Conservation (phyloP, 1,140 invertebrate genomes). For the Manduca sexta region DNA sequence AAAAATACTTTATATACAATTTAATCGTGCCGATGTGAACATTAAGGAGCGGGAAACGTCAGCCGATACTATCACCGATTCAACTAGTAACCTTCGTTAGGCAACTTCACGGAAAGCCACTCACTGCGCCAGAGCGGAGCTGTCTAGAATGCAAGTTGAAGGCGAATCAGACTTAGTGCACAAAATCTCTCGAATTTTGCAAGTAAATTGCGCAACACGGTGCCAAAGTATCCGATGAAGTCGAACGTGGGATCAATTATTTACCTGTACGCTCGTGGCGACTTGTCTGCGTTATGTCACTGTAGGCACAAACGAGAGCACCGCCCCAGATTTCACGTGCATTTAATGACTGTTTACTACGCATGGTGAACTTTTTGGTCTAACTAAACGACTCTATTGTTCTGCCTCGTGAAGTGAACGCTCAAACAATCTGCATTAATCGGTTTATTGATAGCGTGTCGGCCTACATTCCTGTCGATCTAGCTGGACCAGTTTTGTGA, state of each 20-base stretch:
- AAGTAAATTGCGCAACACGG: slow-evolving; percentile 16
- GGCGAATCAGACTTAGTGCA: slow-evolving; percentile 14
- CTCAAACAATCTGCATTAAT: slow-evolving; percentile 18
- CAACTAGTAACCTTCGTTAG: slow-evolving; percentile 13
- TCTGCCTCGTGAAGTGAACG: too few species aligned
- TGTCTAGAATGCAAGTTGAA: slow-evolving; percentile 18
- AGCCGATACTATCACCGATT: slow-evolving; percentile 14
- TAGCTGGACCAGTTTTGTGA: slow-evolving; percentile 15
- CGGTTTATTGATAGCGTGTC: slow-evolving; percentile 28
- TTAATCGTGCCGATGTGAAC: not conserved
- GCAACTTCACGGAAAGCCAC: slow-evolving; percentile 15
- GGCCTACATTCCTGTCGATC: slow-evolving; percentile 19
- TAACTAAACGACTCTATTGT: slow-evolving; percentile 1
- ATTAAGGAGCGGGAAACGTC: slow-evolving; percentile 9
- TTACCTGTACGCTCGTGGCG: slow-evolving; percentile 31
- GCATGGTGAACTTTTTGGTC: slow-evolving; percentile 13
- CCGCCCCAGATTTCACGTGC: slow-evolving; percentile 27
- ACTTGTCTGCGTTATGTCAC: slow-evolving; percentile 32
- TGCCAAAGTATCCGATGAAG: slow-evolving; percentile 27
- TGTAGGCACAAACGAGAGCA: slow-evolving; percentile 14
- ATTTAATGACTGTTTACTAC: slow-evolving; percentile 24
- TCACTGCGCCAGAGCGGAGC: slow-evolving; percentile 6
- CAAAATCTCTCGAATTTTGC: slow-evolving; percentile 23
- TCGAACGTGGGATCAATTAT: slow-evolving; percentile 63
- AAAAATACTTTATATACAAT: too few species aligned